Percentiles rank a stretch among this genome's conserved stretches.
phyloP scores from a whole-genome alignment of 2,797 vertebrate genomes.

The Tangara arthus region DNA sequence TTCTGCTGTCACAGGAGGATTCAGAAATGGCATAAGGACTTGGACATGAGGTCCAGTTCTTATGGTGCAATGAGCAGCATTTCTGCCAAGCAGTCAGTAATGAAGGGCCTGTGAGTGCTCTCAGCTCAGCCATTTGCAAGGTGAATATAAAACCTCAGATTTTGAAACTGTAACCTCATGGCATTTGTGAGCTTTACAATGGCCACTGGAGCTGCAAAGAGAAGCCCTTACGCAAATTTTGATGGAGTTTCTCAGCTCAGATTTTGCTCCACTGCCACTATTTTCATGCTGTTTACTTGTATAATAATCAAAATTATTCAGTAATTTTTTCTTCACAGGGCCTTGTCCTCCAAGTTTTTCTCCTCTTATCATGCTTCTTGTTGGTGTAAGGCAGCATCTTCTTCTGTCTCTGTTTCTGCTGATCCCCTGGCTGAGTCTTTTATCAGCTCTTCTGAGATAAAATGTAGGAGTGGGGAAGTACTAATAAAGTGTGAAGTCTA shows the following conservation, averaged over 20 bases:
- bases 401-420: not conserved
- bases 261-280: not conserved
- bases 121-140: not conserved
- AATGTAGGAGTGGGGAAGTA: not conserved
- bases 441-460: not conserved
- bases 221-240: not conserved
- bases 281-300: not conserved
- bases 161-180: not conserved
- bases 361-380: not conserved
- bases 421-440: not conserved
- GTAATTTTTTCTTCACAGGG: not conserved
- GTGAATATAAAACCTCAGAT: not conserved
- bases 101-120: not conserved
- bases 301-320: not conserved
- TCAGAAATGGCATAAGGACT: not conserved
- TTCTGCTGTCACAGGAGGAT: not conserved
- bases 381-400: not conserved
- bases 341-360: not conserved
- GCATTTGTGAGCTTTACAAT: not conserved
- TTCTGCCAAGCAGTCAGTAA: not conserved
- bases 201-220: not conserved
- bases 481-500: not conserved
- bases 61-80: not conserved
- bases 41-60: not conserved
- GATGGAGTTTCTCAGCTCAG: not conserved